Base-by-base conservation (phyloP, 2,888 invertebrate genomes). In the Augiades crinisus region DNA sequence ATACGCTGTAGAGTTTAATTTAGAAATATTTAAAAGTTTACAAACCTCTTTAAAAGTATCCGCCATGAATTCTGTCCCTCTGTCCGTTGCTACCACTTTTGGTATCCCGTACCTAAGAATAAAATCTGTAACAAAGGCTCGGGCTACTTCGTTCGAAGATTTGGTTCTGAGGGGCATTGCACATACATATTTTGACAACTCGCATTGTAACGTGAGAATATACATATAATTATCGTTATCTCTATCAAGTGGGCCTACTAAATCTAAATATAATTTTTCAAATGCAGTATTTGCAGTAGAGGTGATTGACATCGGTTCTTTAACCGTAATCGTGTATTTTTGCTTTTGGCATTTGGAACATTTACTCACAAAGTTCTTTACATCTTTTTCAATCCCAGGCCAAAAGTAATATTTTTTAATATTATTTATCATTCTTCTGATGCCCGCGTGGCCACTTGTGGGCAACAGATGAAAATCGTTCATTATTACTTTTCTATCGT, bases 191-290 rank as follows among this genome's bases (percentile, higher is more conserved):
- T 63, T 63, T 14, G 37, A 55, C 21, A 63, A 13, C n/a, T 61
- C 58, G 16, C 60, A 62, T 38, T 62, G 58, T 0, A 62, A 3
- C 1, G 58, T 62, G n/a, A 59, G 30, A 12, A 56, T 53, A 43
- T 57, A 58, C 5, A 8, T 17, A 33, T 60, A 41, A 41, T 17
- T 41, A 17, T 57, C 37, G 10, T 33, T 13, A 37, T 62, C 62
- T 16, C 4, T 40, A 16, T 47, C 47, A 47, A 62, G 24, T 0
- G 57, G 59, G 0, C 60, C 62, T n/a, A 55, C 41, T 17, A 53
- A 21, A 31, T 55, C 45, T 45, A 52, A 16, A 36, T 13, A 53
- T 16, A 53, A 30, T 24, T 55, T 60, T 36, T 60, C 55, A 10
- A 63, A 56, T 4, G 58, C 57, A 7, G 16, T 12, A 2, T 30